phyloP scores from a whole-genome alignment of 2,888 invertebrate genomes.

The Tiphia femorata region DNA sequence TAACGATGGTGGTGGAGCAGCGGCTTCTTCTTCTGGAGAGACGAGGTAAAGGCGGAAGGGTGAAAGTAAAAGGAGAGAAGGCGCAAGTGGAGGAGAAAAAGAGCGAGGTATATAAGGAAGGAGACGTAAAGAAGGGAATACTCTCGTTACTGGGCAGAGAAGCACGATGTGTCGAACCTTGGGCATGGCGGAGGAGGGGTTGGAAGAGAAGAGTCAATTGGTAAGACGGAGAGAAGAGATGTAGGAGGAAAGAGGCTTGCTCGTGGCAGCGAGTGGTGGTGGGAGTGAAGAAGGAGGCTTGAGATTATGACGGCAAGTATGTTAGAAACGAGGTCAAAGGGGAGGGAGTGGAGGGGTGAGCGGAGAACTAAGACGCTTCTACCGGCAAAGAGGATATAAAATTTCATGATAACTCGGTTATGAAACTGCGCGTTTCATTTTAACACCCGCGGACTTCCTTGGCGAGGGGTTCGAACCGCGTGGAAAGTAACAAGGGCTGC shows the following conservation, averaged over 20 bases:
- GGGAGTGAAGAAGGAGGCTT: not conserved
- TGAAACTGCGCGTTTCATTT: conserved; percentile 38
- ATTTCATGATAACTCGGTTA: conserved; percentile 47
- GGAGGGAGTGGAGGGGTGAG: no score
- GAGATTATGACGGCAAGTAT: conserved; percentile 41
- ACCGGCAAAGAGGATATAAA: conserved; percentile 40
- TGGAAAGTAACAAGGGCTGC: no score
- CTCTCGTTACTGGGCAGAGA: conserved; percentile 24
- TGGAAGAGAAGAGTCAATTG: not conserved
- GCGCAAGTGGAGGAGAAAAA: no score
- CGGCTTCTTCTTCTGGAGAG: not conserved
- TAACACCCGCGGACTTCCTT: conserved; percentile 15
- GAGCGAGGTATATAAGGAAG: no score
- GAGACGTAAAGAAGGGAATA: not conserved
- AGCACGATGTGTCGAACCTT: conserved; percentile 25
- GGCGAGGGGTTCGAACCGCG: no score
- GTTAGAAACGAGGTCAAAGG: conserved; percentile 45
- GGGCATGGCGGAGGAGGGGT: conserved; percentile 9
- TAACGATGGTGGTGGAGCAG: no score
- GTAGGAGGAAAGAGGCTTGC: not conserved
- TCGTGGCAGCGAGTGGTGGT: conserved; percentile 4
- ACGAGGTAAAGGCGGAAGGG: no score
- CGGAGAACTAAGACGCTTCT: conserved; percentile 34
- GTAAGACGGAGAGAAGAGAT: no score
- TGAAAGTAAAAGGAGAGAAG: no score